Conservation (phyloP, 2,888 invertebrate species). For the Cerastis rubricosa region DNA sequence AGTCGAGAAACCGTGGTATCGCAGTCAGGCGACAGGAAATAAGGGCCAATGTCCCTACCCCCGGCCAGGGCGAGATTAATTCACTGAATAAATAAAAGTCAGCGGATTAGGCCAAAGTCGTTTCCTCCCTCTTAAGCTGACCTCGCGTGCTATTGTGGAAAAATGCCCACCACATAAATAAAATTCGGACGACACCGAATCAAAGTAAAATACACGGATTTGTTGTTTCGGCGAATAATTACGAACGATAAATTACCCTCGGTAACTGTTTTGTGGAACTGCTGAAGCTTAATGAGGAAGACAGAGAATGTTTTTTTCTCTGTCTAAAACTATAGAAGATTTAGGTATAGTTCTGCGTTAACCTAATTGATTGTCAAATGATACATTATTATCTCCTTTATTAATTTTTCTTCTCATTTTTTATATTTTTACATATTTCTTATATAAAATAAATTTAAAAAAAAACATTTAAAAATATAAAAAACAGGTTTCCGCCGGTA, state of each 20-base stretch:
- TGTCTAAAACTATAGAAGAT: slow-evolving; percentile 21
- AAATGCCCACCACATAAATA: slow-evolving; percentile 89
- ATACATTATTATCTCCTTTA: too few species aligned
- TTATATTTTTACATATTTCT: too few species aligned
- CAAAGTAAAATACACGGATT: slow-evolving; percentile 81
- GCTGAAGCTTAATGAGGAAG: slow-evolving; percentile 21
- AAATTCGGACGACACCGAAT: slow-evolving; percentile 83
- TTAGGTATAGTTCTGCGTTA: not conserved
- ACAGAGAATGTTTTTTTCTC: slow-evolving; percentile 18
- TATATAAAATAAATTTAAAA: too few species aligned
- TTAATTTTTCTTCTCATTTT: too few species aligned
- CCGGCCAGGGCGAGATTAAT: slow-evolving; percentile 86
- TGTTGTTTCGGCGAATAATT: slow-evolving; percentile 69
- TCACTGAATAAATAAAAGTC: slow-evolving; percentile 91
- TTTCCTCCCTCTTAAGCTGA: slow-evolving; percentile 90
- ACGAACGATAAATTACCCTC: slow-evolving; percentile 58
- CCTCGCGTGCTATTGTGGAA: slow-evolving; percentile 90
- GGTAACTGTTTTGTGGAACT: slow-evolving; percentile 42
- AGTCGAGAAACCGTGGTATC: slow-evolving; percentile 83
- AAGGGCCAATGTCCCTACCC: slow-evolving; percentile 85
- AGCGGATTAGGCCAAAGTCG: slow-evolving; percentile 90
- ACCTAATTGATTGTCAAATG: slow-evolving; percentile 46
- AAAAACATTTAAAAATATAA: too few species aligned
- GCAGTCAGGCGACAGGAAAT: slow-evolving; percentile 81
- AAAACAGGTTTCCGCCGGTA: too few species aligned